Evolutionary conservation across 2,113 vertebrate species (phyloP), one percentile per base, ranked within the genome.

Genomic region (Hippolais icterina): DNA sequence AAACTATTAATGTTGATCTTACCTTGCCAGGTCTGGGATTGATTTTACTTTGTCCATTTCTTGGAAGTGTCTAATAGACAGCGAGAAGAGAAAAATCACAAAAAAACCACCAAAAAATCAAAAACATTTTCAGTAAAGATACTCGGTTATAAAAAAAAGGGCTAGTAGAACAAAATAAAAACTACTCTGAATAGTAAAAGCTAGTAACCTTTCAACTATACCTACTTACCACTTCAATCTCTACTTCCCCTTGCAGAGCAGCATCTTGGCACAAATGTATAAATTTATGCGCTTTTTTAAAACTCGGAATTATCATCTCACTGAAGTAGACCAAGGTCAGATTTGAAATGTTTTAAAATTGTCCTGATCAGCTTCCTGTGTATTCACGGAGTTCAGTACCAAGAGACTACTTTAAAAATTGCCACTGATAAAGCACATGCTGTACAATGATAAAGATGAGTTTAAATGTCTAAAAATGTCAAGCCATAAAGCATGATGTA

Each of bases 11-110:
- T 65, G 70, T 2, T 27, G 29, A 59, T 53, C 95, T 89, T 98
- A 99, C 99, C 98, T 99, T 99, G 87, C 99, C 99, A 87, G 99
- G 99, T 88, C 99, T 98, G 91, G 98, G 98, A 94, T 99, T 99
- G 94, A 98, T 98, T 97, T 98, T 98, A 95, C 80, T 95, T 70
- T 97, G 97, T 46, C 93, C 44, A 14, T 92, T 98, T 94, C 97
- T 96, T 97, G 97, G 93, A 84, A 98, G 90, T 35, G 87, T 74
- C 98, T 98, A 89, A 76, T 54, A 76, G 53, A 79, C 9, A 97
- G 71, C 9, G 69, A 46, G 75, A 65, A 76, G 82, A 97, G 16
- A 95, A 96, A 92, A 85, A 46, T 95, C 44, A 97, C 53, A 10
- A 83, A 39, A 90, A 79, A 63, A 1, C 2, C 11, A n/a, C 27